Evolutionary conservation across 2,797 vertebrate species (phyloP).

Genomic region (Liparis tanakae): DNA sequence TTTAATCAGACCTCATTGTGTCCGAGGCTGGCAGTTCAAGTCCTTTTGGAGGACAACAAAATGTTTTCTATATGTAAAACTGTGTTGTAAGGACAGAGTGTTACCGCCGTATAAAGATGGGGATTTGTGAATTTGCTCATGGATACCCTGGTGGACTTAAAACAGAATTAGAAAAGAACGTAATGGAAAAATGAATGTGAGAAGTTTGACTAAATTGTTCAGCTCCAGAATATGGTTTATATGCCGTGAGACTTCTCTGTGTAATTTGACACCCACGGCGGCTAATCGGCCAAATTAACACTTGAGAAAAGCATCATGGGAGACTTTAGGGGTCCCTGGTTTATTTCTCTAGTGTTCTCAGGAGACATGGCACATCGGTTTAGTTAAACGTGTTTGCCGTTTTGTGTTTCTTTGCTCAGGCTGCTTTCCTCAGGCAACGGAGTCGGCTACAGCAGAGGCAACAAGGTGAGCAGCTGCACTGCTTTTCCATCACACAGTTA

Average conservation of each 20-base stretch:
- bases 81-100: neutral
- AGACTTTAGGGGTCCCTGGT: neutral
- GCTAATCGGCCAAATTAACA: conserved; percentile 2
- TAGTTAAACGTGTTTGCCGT: neutral
- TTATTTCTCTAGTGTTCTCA: neutral
- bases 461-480: conserved; percentile 72
- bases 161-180: neutral
- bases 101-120: neutral
- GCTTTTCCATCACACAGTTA: neutral
- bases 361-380: neutral
- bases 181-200: neutral
- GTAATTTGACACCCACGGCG: too few species aligned
- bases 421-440: conserved; percentile 77
- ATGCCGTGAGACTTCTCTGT: neutral
- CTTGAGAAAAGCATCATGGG: conserved; percentile 1
- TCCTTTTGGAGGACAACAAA: neutral
- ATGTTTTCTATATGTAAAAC: neutral
- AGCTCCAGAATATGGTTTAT: neutral
- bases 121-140: neutral
- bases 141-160: neutral
- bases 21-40: neutral
- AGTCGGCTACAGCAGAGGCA: conserved; percentile 81
- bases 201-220: neutral
- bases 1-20: conserved; percentile 16
- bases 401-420: conserved; percentile 42